Percentiles rank a stretch among this genome's conserved stretches.
These are phyloP conservation scores for Pseudopipra pipra DNA, from an alignment of 2,113 vertebrate genomes.

Conservation along the genomic window DNA sequence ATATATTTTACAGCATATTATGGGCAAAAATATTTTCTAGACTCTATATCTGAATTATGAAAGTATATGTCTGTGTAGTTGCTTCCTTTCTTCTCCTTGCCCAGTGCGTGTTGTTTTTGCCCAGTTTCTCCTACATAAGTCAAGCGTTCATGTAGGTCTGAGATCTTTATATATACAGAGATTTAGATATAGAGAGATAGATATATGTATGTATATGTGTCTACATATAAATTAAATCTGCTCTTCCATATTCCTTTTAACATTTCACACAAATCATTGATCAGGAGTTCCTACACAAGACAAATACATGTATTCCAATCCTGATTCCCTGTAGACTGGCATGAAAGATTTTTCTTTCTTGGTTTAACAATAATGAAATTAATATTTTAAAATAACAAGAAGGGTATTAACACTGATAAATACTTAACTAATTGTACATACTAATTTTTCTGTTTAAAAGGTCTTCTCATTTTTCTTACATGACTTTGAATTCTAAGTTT, in stretches of 20 bases:
- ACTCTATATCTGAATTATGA: background rate
- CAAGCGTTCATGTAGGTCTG: background rate
- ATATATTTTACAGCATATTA: background rate
- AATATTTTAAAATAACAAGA: background rate
- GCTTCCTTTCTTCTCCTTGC: background rate
- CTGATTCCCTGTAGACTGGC: background rate
- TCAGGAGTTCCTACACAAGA: background rate
- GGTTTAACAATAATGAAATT: background rate
- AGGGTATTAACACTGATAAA: background rate
- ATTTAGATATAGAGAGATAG: background rate
- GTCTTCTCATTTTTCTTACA: background rate
- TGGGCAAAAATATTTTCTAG: background rate
- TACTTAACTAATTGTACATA: background rate
- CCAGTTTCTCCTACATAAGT: background rate
- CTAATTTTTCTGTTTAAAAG: background rate
- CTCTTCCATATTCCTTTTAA: background rate
- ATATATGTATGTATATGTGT: background rate
- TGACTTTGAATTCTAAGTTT: background rate
- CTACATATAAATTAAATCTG: background rate
- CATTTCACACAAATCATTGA: background rate
- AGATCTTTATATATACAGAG: too few species aligned
- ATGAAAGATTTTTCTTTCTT: background rate
- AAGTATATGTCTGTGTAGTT: background rate
- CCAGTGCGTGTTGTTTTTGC: background rate
- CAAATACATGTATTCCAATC: background rate